Base-by-base conservation (phyloP, 2,888 invertebrate species). In the Alsophila aescularia region DNA sequence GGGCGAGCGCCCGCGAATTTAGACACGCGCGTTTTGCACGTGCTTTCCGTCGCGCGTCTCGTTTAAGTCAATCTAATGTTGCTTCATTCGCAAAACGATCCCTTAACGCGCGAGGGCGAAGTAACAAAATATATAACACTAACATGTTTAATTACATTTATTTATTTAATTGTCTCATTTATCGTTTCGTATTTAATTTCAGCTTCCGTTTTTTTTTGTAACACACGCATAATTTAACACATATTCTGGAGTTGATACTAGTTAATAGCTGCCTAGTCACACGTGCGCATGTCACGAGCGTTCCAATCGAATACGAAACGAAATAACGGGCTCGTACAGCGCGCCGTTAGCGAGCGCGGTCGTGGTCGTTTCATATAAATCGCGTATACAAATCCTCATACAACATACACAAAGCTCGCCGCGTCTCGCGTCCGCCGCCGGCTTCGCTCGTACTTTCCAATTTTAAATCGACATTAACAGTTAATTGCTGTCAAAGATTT, bases 331-430 rank as follows among this genome's bases (percentile, higher is more conserved):
- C 27, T 2, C 27, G 27, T 9, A 8, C 27, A 8, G 2, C 27
- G 27, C 15, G 8, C 32, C 3, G 16, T 12, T n/a, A n/a, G 43
- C 18, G 21, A 32, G 27, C 32, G 32, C 4, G 2, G 31, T 8
- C 31, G 42, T 9, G 31, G 15, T n/a, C 43, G 32, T 18, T 48
- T 45, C 54, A 15, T 44, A 52, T 31, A 44, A 47, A 48, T 52
- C 51, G 52, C 55, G 48, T 52, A 49, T 52, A 47, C 55, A 54
- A 52, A 36, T 36, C 45, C 13, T 41, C 49, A 10, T 40, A 41
- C 12, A 21, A 14, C 27, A 36, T 24, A 29, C 18, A 5, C 5
- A 5, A 5, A 18, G 18, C 18, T 5, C 18, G 2, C 18, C 34
- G 12, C 21, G 39, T 12, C 47, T 5, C 15, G 34, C n/a, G 32